Evolutionary conservation across 2,888 invertebrate species (phyloP), one percentile per base, ranked within the genome.

Genomic region (Branchinecta sandiegonensis): DNA sequence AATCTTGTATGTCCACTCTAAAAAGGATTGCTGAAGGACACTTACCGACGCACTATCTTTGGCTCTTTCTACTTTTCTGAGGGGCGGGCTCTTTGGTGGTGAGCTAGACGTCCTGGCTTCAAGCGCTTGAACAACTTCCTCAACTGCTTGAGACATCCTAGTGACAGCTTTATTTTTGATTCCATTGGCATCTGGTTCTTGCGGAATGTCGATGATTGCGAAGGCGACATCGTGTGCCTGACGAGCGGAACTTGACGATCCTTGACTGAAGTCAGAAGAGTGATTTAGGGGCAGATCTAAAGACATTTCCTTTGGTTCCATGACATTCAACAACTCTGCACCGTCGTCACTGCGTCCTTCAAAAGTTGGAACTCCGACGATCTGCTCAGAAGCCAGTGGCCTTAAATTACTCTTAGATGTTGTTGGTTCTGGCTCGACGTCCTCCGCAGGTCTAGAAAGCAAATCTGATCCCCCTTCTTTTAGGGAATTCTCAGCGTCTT

Each of bases 41-140:
- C 56, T 56, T 56, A 56, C 56, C n/a, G 56, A 56, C 17, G 56
- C 10, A 17, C 56, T 17, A 56, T 56, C 56, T 56, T 56, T 56
- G 56, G 56, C 56, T 56, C 56, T n/a, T 17, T 56, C 56, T 11
- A 63, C 65, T 13, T 47, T 65, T 46, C 47, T 66, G 9, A 50
- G 66, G 14, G 65, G 69, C 47, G 12, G 56, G n/a, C 46, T 69
- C 67, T 46, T 48, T 46, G 14, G 37, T 11, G 14, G 56, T 63
- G 56, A 56, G n/a, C 10, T 56, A 14, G 56, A 56, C 1, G 14
- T 56, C 37, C 37, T 37, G 8, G 56, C 56, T 14, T 14, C 56
- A n/a, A 56, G 17, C 8, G n/a, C 17, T 56, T 56, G 56, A n/a
- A 56, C 17, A 17, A 17, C 17, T 56, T 56, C 56, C 17, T 56